Percentiles rank a stretch among this genome's conserved stretches.
Conservation (phyloP, 2,888 invertebrate genomes). For the Globia sparganii region DNA sequence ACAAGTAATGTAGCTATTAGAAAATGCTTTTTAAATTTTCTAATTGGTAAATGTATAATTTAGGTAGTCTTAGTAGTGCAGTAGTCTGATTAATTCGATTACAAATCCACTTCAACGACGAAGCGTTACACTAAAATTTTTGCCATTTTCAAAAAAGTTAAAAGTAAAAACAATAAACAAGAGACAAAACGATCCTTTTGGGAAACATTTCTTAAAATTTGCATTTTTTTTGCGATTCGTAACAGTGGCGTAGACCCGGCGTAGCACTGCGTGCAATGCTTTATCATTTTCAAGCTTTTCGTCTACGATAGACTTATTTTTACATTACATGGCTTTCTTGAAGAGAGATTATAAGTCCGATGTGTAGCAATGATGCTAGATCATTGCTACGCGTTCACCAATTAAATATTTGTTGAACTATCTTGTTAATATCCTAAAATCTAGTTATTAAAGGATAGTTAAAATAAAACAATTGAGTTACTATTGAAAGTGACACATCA, state of each 20-base stretch:
- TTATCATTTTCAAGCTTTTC: neutral
- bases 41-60: neutral
- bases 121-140: constrained; percentile 4
- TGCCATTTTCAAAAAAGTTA: neutral
- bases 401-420: neutral
- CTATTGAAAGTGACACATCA: neutral
- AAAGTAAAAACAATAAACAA: neutral
- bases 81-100: neutral
- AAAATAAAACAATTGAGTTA: constrained; percentile 1
- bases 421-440: neutral
- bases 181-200: neutral
- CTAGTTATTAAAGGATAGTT: neutral
- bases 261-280: constrained; percentile 13
- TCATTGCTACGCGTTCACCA: neutral
- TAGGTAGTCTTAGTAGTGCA: neutral
- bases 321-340: neutral
- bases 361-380: neutral
- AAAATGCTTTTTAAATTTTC: neutral
- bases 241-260: constrained; percentile 1
- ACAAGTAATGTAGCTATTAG: neutral
- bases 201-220: neutral
- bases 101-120: neutral
- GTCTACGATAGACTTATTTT: neutral
- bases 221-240: neutral
- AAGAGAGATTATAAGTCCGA: neutral